Base-by-base conservation (phyloP, 64 coral and sea anemone genomes). In the Porites lutea region DNA sequence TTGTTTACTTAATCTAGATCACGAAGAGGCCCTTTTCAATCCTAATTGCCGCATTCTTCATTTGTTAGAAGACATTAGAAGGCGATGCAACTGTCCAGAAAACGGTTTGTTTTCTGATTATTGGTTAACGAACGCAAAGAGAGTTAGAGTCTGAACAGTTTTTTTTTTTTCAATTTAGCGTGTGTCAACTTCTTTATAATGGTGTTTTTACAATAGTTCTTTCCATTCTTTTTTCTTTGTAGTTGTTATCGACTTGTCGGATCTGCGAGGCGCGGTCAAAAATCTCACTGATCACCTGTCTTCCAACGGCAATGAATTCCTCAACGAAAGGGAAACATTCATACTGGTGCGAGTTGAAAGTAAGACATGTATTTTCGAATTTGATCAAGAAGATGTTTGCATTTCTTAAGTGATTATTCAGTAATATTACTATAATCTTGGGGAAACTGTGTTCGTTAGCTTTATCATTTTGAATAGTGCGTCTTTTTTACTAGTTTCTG, bases 51-150 rank as follows among this genome's bases (percentile, higher is more conserved):
- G 87, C 65, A 91, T 79, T 37, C 64, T 97, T 75, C 92, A 97
- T 81, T 92, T 97, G 54, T 61, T 97, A 50, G 80, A 97, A 71
- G 92, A 97, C 82, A 97, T 97, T 77, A 97, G 94, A 68, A 82
- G 92, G 59, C 88, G 95, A 88, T 97, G 95, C 44, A 90, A 83
- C 48, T 97, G 92, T 57, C 55, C 76, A 9, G 88, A 94, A 5
- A 92, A 93, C 90, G 95, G 95, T 97, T 62, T 6, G 71, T 67
- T 49, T 43, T 82, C 4, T 58, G 8, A 23, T 8, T 4, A 18
- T 23, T 62, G 4, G 22, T 61, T 27, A 14, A 14, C 20, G 57
- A 4, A 37, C 21, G 27, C 27, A 37, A 37, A 37, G 27, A 37
- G 27, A 37, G 27, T 37, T 37, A 37, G 27, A 37, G 27, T 37